Conservation (phyloP, 2,797 vertebrate genomes). For the Diglossa cyanea region DNA sequence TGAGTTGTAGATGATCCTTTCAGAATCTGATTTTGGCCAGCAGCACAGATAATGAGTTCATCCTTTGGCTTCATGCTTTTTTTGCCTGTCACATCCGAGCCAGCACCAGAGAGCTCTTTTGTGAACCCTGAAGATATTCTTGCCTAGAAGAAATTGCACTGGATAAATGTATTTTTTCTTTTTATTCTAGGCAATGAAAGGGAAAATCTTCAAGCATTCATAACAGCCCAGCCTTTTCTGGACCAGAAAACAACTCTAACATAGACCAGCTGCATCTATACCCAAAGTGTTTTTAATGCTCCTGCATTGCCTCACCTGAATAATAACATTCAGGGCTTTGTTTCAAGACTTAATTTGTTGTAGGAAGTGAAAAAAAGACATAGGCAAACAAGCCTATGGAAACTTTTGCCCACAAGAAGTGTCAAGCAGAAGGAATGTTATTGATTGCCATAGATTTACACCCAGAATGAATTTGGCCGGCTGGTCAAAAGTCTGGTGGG, state of each 20-base stretch:
- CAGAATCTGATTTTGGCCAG: background rate
- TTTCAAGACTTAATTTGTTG: slow-evolving; percentile 23
- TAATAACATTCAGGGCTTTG: slow-evolving; percentile 31
- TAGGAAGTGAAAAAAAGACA: slow-evolving; percentile 38
- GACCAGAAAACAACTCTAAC: slow-evolving; percentile 43
- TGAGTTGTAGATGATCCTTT: background rate
- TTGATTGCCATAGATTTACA: slow-evolving; percentile 65
- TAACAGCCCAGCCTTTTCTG: slow-evolving; percentile 24
- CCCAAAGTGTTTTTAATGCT: slow-evolving; percentile 7
- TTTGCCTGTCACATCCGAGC: background rate
- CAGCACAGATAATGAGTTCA: background rate
- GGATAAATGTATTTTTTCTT: background rate
- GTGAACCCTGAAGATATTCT: background rate
- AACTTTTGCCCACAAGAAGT: slow-evolving; percentile 56
- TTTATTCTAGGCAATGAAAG: background rate
- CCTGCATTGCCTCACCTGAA: slow-evolving; percentile 40
- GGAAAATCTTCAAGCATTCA: background rate
- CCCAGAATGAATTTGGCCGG: slow-evolving; percentile 61
- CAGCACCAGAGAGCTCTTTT: background rate
- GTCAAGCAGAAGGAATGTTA: slow-evolving; percentile 61
- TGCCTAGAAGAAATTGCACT: background rate
- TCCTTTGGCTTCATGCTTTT: background rate
- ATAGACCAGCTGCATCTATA: slow-evolving; percentile 44
- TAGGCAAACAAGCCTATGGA: background rate
- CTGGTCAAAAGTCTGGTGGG: slow-evolving; percentile 43